Conservation (phyloP, 1,140 invertebrate species). For the Euwallacea fornicatus region DNA sequence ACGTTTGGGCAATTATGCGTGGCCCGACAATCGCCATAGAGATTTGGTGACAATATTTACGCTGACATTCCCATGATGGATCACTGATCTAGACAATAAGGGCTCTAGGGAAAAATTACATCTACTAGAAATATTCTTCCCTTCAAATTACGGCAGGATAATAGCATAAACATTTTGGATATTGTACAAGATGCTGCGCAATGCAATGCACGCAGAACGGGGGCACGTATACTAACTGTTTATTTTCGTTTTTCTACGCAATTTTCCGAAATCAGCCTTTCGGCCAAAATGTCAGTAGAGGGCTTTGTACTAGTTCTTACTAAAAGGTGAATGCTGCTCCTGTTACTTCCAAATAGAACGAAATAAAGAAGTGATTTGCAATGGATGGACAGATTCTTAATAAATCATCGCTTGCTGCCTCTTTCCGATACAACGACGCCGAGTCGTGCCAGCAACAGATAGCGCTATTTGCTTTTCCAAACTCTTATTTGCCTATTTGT, state of each 20-base stretch:
- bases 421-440: constrained; percentile 24
- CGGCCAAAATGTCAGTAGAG: too few relatives aligned
- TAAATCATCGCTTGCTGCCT: constrained; percentile 26
- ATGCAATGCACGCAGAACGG: background rate
- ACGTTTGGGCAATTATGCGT: too few relatives aligned
- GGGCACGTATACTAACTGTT: background rate
- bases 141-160: too few relatives aligned
- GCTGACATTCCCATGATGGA: constrained; percentile 30
- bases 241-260: background rate
- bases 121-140: too few relatives aligned
- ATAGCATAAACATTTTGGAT: background rate
- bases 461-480: constrained; percentile 25
- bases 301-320: too few relatives aligned
- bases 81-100: constrained; percentile 8
- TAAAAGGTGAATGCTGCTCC: too few relatives aligned
- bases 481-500: constrained; percentile 23
- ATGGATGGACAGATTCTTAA: constrained; percentile 3
- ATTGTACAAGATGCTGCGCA: background rate
- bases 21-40: constrained; percentile 10
- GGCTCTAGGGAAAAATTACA: too few relatives aligned
- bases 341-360: background rate
- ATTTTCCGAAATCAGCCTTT: background rate
- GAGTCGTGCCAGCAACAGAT: constrained; percentile 35
- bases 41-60: constrained; percentile 27
- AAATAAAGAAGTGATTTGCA: constrained; percentile 4